Conservation (phyloP, 2,113 vertebrate species). For the Trichechus manatus region DNA sequence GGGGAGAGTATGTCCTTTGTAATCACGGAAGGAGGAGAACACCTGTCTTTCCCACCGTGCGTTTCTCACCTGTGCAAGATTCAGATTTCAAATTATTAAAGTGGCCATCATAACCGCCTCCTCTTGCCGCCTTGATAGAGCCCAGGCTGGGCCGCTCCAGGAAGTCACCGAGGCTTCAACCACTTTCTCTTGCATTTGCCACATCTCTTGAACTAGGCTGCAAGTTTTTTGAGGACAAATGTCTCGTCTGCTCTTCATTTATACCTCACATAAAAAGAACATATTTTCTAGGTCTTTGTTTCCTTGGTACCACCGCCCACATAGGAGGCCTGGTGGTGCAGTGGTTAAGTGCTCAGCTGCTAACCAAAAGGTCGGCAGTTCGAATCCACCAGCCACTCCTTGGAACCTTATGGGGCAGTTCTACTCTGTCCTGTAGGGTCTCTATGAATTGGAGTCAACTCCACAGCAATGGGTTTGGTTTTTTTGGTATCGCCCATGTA, state of each 20-base stretch:
- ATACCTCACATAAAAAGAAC: too few species aligned
- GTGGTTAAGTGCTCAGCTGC: too few species aligned
- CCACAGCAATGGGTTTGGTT: too few species aligned
- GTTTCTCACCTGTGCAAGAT: neutral
- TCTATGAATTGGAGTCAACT: too few species aligned
- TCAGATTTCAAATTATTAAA: neutral
- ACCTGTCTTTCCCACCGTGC: neutral
- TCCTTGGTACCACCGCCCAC: neutral
- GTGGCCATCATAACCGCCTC: rapidly evolving
- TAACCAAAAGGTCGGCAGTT: too few species aligned
- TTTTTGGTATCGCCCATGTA: neutral
- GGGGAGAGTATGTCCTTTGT: neutral
- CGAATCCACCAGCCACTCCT: too few species aligned
- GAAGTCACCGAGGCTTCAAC: too few species aligned
- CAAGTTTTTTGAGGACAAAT: neutral
- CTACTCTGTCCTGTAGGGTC: too few species aligned
- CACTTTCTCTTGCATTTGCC: neutral
- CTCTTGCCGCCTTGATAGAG: neutral
- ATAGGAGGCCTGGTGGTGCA: too few species aligned
- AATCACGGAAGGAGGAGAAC: neutral
- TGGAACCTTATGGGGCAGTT: too few species aligned
- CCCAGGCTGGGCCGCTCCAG: neutral
- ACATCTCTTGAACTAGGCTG: neutral
- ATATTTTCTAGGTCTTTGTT: neutral
- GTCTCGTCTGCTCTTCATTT: neutral